phyloP scores from a whole-genome alignment of 2,113 vertebrate species.

The Nothocercus nigrocapillus region DNA sequence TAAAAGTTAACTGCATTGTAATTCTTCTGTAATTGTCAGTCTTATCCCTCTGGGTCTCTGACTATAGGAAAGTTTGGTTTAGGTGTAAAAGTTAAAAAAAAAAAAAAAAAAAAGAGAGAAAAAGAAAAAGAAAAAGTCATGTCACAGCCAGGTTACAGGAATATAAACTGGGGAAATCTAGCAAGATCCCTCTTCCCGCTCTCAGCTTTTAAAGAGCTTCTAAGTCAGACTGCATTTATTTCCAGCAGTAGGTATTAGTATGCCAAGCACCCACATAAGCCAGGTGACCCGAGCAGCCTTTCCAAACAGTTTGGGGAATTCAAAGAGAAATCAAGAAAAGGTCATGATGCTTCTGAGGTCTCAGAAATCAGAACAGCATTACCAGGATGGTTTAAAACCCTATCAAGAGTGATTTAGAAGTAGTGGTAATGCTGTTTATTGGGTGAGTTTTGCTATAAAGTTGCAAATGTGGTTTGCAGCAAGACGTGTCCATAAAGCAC shows the following conservation, averaged over 20 bases:
- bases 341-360: neutral
- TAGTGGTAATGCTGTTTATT: neutral
- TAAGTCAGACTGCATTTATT: neutral
- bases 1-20: neutral
- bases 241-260: neutral
- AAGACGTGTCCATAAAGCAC: neutral
- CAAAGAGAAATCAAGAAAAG: neutral
- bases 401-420: neutral
- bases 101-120: neutral
- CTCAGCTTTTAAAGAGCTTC: neutral
- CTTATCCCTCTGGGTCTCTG: neutral
- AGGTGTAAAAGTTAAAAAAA: neutral
- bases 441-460: neutral
- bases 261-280: neutral
- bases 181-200: neutral
- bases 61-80: neutral
- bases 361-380: neutral
- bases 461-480: neutral
- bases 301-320: neutral
- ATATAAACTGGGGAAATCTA: neutral
- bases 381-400: neutral
- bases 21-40: neutral
- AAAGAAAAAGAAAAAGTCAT: rapidly evolving
- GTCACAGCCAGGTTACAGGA: neutral
- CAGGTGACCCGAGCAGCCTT: neutral